Percentiles rank a stretch among this genome's conserved stretches.
These are phyloP conservation scores for Oreohelix idahoensis DNA, from an alignment of 1,140 invertebrate genomes.

Conservation along the genomic window DNA sequence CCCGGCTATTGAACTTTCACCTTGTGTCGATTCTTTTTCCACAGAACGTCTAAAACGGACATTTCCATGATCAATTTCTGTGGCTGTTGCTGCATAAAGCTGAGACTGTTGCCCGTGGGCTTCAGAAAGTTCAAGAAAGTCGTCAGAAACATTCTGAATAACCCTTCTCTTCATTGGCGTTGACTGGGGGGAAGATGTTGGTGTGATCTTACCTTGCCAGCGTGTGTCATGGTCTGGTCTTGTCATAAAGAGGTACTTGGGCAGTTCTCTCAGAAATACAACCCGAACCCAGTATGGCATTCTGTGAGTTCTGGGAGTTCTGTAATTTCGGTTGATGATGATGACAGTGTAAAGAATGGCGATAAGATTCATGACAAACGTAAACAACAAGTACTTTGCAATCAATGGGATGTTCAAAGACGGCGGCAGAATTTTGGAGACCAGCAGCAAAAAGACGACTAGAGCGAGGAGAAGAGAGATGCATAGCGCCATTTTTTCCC, in stretches of 20 bases:
- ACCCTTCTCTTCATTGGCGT: slow-evolving; percentile 72
- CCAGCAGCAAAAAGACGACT: slow-evolving; percentile 73
- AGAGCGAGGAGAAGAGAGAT: slow-evolving; percentile 72
- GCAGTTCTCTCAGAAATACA: slow-evolving; percentile 71
- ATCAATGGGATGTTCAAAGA: slow-evolving; percentile 78
- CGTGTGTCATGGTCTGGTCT: slow-evolving; percentile 70
- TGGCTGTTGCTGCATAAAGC: slow-evolving; percentile 80
- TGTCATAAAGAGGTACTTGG: slow-evolving; percentile 71
- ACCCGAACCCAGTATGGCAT: slow-evolving; percentile 72
- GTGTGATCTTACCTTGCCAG: slow-evolving; percentile 55
- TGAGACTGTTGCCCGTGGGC: slow-evolving; percentile 86
- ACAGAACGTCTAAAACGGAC: no score
- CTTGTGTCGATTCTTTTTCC: background rate
- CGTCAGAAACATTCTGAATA: slow-evolving; percentile 73
- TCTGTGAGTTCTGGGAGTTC: slow-evolving; percentile 86
- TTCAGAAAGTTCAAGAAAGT: slow-evolving; percentile 92
- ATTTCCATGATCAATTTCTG: background rate
- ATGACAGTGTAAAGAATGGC: slow-evolving; percentile 98
- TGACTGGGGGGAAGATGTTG: slow-evolving; percentile 48
- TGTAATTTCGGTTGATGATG: slow-evolving; percentile 99
- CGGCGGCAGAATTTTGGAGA: slow-evolving; percentile 73
- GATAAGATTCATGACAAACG: slow-evolving; percentile 99
- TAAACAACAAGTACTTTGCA: slow-evolving; percentile 94
- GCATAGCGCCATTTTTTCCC: slow-evolving; percentile 71
- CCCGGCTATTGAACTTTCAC: slow-evolving; percentile 3